Evolutionary conservation across 1,140 invertebrate genomes (phyloP).

Genomic region (Ceratina calcarata): DNA sequence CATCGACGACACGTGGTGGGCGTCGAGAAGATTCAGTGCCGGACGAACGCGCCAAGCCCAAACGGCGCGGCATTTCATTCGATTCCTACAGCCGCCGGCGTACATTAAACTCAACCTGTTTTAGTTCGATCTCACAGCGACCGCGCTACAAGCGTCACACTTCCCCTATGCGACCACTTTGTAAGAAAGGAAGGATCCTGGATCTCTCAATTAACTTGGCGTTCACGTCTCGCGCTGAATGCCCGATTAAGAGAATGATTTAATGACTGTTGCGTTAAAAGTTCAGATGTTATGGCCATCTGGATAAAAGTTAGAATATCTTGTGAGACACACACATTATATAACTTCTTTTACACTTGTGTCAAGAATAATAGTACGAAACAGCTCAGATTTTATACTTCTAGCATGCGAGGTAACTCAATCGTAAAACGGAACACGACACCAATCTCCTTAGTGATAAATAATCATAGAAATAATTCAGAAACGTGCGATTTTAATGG

Average conservation of each 20-base stretch:
- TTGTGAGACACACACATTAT: no score
- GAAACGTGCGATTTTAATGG: slow-evolving; percentile 3
- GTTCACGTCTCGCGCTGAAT: not conserved
- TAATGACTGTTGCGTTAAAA: not conserved
- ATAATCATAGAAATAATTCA: slow-evolving; percentile 21
- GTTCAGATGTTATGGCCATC: no score
- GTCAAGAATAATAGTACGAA: no score
- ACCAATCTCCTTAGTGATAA: not conserved
- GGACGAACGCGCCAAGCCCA: slow-evolving; percentile 61
- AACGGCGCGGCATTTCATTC: slow-evolving; percentile 66
- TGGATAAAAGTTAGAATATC: no score
- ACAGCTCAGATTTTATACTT: no score
- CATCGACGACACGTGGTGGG: slow-evolving; percentile 65
- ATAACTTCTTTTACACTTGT: no score
- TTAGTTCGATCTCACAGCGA: slow-evolving; percentile 46
- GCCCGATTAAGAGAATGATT: not conserved
- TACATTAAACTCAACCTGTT: slow-evolving; percentile 66
- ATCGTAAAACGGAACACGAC: no score
- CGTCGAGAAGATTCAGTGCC: slow-evolving; percentile 68
- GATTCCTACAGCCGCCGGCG: slow-evolving; percentile 59
- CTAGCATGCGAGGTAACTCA: no score
- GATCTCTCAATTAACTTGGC: slow-evolving; percentile 38
- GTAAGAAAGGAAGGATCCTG: not conserved
- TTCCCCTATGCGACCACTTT: slow-evolving; percentile 29
- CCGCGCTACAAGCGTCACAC: slow-evolving; percentile 51